These are phyloP conservation scores for Lophotriccus pileatus DNA, from an alignment of 2,797 vertebrate species.

Conservation along the genomic window DNA sequence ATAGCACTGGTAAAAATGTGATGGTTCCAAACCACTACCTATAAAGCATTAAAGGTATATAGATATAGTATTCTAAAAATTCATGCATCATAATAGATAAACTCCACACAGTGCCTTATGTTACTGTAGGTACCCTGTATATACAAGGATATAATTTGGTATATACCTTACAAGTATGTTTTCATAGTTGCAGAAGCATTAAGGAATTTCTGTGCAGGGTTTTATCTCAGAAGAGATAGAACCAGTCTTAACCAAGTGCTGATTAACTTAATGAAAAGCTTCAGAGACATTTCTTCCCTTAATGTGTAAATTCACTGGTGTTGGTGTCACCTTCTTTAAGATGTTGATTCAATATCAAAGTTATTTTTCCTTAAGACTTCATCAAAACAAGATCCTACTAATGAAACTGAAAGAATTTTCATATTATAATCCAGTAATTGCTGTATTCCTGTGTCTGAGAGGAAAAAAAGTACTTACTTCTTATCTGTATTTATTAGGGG, in stretches of 20 bases:
- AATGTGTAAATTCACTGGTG: background rate
- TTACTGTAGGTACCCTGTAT: background rate
- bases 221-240: background rate
- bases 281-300: background rate
- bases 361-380: background rate
- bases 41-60: background rate
- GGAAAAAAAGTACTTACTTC: constrained; percentile 29
- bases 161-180: background rate
- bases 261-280: background rate
- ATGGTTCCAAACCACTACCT: background rate
- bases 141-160: background rate
- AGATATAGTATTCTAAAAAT: background rate
- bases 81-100: background rate
- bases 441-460: background rate
- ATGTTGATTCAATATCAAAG: background rate
- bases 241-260: background rate
- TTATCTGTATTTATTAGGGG: background rate
- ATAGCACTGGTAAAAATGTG: background rate
- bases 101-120: background rate
- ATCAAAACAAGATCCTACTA: background rate
- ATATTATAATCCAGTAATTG: background rate
- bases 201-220: background rate
- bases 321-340: background rate
- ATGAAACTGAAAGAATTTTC: background rate
- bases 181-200: background rate